Conservation (phyloP, 2,113 vertebrate species). For the Megaleporinus macrocephalus region DNA sequence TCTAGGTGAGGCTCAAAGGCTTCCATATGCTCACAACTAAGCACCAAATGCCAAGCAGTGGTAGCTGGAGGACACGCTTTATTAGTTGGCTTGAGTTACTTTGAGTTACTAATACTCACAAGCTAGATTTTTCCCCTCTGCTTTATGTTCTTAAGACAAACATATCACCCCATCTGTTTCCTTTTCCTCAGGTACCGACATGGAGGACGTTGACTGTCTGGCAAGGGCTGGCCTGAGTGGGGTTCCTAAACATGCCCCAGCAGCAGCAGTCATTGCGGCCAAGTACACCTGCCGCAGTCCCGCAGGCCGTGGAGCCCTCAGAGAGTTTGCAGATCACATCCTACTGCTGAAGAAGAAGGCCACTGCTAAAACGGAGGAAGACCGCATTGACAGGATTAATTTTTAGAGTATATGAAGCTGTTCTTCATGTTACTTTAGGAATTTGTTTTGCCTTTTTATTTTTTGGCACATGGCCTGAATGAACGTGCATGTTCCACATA, state of each 20-base stretch:
- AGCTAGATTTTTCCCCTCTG: too few species aligned
- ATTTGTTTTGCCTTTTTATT: background rate
- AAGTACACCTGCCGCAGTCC: constrained; percentile 80
- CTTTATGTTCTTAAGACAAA: too few species aligned
- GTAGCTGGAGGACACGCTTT: background rate
- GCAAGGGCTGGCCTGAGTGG: constrained; percentile 83
- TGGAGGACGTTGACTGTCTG: constrained; percentile 83
- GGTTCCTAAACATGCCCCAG: constrained; percentile 79
- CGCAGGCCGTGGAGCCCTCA: constrained; percentile 81
- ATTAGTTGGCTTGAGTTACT: too few species aligned
- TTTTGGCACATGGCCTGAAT: background rate
- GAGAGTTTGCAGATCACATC: constrained; percentile 89
- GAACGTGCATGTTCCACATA: too few species aligned
- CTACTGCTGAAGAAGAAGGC: constrained; percentile 80
- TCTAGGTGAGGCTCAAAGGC: constrained; percentile 77
- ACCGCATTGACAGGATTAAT: constrained; percentile 47
- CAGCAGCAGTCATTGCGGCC: constrained; percentile 76
- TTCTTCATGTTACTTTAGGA: background rate
- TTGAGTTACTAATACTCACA: too few species aligned
- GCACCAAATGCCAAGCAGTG: too few species aligned
- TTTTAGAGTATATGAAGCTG: constrained; percentile 18
- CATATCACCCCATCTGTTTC: background rate
- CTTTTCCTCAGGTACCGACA: constrained; percentile 78
- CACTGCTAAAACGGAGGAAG: constrained; percentile 59
- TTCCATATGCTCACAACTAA: background rate